These are phyloP conservation scores for Oxystoma pomonae DNA, from an alignment of 2,888 invertebrate genomes.

Conservation along the genomic window DNA sequence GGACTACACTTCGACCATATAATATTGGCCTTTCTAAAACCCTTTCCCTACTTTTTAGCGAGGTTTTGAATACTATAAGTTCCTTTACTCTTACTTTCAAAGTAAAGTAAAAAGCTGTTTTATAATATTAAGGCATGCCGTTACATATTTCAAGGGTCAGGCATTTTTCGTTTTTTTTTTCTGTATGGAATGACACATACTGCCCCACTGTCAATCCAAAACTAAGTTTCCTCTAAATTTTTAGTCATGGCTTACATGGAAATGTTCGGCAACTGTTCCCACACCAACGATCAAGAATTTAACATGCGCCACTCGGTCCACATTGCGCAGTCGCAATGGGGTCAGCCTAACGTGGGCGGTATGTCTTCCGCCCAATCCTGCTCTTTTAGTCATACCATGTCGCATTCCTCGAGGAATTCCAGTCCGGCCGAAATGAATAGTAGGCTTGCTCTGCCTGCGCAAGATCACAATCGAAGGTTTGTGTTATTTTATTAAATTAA, in stretches of 20 bases:
- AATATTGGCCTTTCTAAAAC: too few species aligned
- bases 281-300: constrained; percentile 71
- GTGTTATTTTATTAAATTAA: too few species aligned
- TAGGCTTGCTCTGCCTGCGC: background rate
- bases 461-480: background rate
- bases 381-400: constrained; percentile 48
- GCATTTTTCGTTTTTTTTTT: too few species aligned
- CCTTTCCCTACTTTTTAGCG: too few species aligned
- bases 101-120: too few species aligned
- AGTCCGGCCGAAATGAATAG: background rate
- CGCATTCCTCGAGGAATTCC: constrained; percentile 31
- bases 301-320: constrained; percentile 80
- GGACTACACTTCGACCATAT: too few species aligned
- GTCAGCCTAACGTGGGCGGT: constrained; percentile 33
- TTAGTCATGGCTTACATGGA: constrained; percentile 96
- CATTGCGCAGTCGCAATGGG: constrained; percentile 45
- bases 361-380: constrained; percentile 57
- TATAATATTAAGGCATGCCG: too few species aligned
- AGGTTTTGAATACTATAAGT: too few species aligned
- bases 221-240: constrained; percentile 39
- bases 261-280: constrained; percentile 87
- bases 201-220: background rate
- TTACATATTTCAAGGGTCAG: too few species aligned
- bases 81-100: too few species aligned
- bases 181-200: too few species aligned